phyloP scores from a whole-genome alignment of 2,888 invertebrate genomes.

The Macrostomum cliftonense region DNA sequence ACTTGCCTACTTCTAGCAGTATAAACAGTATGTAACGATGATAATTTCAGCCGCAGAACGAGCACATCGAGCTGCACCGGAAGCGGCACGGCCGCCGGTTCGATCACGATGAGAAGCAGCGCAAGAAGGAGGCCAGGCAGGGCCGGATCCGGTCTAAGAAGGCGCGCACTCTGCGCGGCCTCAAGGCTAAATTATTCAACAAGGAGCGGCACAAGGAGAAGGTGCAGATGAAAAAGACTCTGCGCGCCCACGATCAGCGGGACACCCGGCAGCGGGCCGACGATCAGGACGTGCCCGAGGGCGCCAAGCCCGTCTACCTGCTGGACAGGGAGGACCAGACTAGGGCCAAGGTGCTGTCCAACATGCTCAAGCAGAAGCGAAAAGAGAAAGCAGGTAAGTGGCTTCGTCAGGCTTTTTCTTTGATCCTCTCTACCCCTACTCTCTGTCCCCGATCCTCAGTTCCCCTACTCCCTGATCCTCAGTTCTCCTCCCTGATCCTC shows the following conservation, averaged over 20 bases:
- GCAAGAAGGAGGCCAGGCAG: conserved; percentile 81
- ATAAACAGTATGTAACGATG: too few relatives aligned
- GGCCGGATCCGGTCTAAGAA: conserved; percentile 75
- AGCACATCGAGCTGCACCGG: conserved; percentile 90
- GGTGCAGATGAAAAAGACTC: conserved; percentile 91
- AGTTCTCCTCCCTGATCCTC: too few relatives aligned
- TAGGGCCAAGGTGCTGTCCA: conserved; percentile 80
- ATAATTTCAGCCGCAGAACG: conserved; percentile 54
- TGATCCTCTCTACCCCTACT: too few relatives aligned
- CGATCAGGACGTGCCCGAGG: conserved; percentile 50
- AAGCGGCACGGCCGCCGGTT: conserved; percentile 85
- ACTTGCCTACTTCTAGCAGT: too few relatives aligned
- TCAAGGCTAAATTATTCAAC: conserved; percentile 91
- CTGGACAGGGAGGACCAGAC: conserved; percentile 84
- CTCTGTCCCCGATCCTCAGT: too few relatives aligned
- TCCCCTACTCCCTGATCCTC: too few relatives aligned
- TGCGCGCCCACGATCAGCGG: conserved; percentile 61
- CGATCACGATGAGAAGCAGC: conserved; percentile 84
- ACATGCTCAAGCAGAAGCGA: conserved; percentile 96
- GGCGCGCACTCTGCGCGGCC: conserved; percentile 72
- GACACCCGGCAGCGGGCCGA: conserved; percentile 57
- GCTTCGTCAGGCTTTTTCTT: conserved; percentile 29
- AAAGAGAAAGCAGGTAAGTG: conserved; percentile 66
- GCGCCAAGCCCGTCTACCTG: conserved; percentile 84
- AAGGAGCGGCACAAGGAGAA: conserved; percentile 90